Conservation (phyloP, 2,888 invertebrate genomes). For the Zygothrica quintamaculata region DNA sequence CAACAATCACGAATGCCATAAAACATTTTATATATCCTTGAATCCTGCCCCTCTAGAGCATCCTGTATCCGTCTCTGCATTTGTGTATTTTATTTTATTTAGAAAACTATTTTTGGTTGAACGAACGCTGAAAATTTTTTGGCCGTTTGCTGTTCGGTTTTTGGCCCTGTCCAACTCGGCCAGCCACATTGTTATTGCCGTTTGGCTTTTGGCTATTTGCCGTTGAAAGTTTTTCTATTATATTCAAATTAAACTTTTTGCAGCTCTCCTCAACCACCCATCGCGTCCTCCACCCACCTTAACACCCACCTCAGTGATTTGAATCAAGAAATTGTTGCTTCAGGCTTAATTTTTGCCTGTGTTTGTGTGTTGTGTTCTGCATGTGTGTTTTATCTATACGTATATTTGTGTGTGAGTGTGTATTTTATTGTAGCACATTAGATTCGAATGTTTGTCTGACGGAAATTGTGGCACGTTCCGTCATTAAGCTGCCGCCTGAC, state of each 20-base stretch:
- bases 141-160: conserved; percentile 35
- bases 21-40: conserved; percentile 70
- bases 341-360: conserved; percentile 36
- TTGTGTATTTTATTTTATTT: conserved; percentile 35
- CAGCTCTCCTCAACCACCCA: conserved; percentile 4
- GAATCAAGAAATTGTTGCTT: conserved; percentile 62
- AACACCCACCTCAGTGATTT: conserved; percentile 9
- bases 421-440: conserved; percentile 41
- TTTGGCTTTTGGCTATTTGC: conserved; percentile 62
- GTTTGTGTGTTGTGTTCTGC: conserved; percentile 1
- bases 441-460: conserved; percentile 29
- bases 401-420: background rate
- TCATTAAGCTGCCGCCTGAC: conserved; percentile 50
- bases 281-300: background rate
- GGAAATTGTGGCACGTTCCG: conserved; percentile 60
- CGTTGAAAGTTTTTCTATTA: conserved; percentile 76
- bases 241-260: conserved; percentile 78
- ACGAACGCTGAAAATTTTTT: conserved; percentile 44
- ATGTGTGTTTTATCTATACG: no score
- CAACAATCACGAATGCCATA: conserved; percentile 80
- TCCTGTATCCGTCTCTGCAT: conserved; percentile 3
- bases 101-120: conserved; percentile 48
- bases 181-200: conserved; percentile 45
- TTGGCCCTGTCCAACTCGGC: conserved; percentile 25
- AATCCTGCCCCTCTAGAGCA: conserved; percentile 4